These are phyloP conservation scores for Pollenia labialis DNA, from an alignment of 2,888 invertebrate genomes.

Conservation along the genomic window DNA sequence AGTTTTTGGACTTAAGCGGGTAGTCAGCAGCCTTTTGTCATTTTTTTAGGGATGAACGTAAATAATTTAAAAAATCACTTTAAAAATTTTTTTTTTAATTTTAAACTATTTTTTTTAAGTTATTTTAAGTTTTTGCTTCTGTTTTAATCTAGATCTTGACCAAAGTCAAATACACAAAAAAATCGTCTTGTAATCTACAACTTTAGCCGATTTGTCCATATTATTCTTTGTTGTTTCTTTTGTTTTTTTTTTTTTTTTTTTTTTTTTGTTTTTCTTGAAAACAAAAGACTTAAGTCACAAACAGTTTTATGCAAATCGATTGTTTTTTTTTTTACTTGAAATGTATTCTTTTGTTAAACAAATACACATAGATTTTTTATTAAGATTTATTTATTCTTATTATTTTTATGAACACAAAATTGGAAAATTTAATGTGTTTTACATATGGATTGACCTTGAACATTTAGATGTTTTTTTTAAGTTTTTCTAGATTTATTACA, in stretches of 20 bases:
- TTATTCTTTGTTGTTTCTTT: not conserved
- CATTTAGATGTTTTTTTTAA: not conserved
- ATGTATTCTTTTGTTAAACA: constrained; percentile 18
- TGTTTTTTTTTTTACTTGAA: not conserved
- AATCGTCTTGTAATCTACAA: not conserved
- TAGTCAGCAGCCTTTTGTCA: not conserved
- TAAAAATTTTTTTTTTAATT: not conserved
- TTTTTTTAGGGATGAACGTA: not conserved
- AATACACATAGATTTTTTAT: not conserved
- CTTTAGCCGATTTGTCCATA: not conserved
- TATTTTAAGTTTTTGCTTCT: not conserved
- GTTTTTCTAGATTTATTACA: not conserved
- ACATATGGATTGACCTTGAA: constrained; percentile 16
- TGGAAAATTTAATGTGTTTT: not conserved
- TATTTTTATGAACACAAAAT: not conserved
- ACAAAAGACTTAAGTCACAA: constrained; percentile 57
- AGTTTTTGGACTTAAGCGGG: too few relatives aligned
- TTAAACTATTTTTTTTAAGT: not conserved
- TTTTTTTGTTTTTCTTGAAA: not conserved
- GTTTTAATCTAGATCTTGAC: constrained; percentile 9
- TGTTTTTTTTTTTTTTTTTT: not conserved
- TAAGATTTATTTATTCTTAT: constrained; percentile 2
- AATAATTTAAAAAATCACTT: not conserved
- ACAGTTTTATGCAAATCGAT: constrained; percentile 17
- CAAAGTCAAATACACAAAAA: constrained; percentile 15